Evolutionary conservation across 2,113 vertebrate genomes (phyloP), one percentile per base, ranked within the genome.

Genomic region (Tragelaphus scriptus): DNA sequence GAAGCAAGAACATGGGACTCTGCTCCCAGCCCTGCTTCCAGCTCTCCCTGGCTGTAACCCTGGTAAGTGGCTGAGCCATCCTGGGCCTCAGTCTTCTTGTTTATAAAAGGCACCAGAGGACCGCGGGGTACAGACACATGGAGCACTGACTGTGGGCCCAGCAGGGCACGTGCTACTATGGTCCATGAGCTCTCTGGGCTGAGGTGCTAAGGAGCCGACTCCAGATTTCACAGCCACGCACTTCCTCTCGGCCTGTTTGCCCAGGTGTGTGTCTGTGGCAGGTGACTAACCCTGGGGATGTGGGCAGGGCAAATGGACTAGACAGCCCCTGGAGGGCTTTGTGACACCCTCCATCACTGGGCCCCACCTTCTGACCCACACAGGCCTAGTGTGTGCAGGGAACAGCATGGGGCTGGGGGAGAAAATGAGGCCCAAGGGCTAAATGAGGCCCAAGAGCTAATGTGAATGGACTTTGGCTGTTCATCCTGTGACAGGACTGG

Each of bases 101-200:
- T 23, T 77, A 15, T 25, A 63, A 36, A 84, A 92, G 36, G 68
- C 21, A 4, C 32, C 19, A 6, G 28, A 53, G 28, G 16, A 58
- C 8, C 0, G 4, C 23, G 40, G 40, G 36, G 3, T 21, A 44
- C 77, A 30, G 16, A 3, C 13, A 65, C 14, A 3, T 17, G 36
- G 49, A 47, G 32, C 5, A n/a, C 36, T 28, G 59, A 58, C 12
- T 2, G 1, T 1, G 40, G 28, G 30, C 17, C 58, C 2, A 26
- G 23, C 0, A 1, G 23, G 4, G 28, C 32, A 25, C 0, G 0
- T 26, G 47, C 40, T 47, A 15, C 61, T 1, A 0, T 10, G 17
- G 49, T 2, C 47, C 11, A 1, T 13, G 56, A 61, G 47, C 7
- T 7, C n/a, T 71, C 49, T 32, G 40, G 87, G 30, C 3, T 14